Base-by-base conservation (phyloP, 2,113 vertebrate species). In the Hystrix brachyura region DNA sequence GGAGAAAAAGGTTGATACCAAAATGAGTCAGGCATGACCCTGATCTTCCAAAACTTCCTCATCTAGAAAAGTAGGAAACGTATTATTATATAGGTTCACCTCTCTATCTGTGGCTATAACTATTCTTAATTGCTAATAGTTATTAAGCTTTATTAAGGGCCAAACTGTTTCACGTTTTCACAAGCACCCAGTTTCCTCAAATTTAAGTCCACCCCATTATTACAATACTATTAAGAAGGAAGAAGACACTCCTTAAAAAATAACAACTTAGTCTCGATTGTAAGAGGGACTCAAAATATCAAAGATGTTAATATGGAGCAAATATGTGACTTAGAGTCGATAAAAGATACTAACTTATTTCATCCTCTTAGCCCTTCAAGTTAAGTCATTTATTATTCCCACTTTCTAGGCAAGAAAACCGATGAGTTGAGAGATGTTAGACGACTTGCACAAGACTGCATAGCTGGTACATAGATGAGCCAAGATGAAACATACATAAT, bases 251-350 rank as follows among this genome's bases (percentile, higher is more conserved):
- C 2, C 62, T 93, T 94, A 7, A 76, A 74, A 94, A 94, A 74
- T 71, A 84, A 15, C 29, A 72, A 87, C 12, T 80, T 90, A 59
- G 1, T 71, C 64, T 89, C 87, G 4, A 76, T 81, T 43, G 2
- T 46, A 60, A 59, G 27, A 76, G 80, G 3, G 11, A 86, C 79
- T 64, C 17, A 64, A 88, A 71, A 85, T 85, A 94, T 80, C 62
- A 87, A 71, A 87, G 55, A 83, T 69, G n/a, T 87, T 82, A 83
- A 67, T 83, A 87, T 18, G 15, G 17, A 67, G 84, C 90, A 92
- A 87, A 59, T 67, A 2, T 2, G n/a, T 12, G 65, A 79, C 29
- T 96, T 94, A 64, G 7, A 87, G 78, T 38, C 93, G 18, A 86
- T 67, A 79, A 87, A 64, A 46, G 87, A 12, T 21, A 67, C 14